These are phyloP conservation scores for Epinephelus malabaricus DNA, from an alignment of 2,797 vertebrate genomes.

Conservation along the genomic window DNA sequence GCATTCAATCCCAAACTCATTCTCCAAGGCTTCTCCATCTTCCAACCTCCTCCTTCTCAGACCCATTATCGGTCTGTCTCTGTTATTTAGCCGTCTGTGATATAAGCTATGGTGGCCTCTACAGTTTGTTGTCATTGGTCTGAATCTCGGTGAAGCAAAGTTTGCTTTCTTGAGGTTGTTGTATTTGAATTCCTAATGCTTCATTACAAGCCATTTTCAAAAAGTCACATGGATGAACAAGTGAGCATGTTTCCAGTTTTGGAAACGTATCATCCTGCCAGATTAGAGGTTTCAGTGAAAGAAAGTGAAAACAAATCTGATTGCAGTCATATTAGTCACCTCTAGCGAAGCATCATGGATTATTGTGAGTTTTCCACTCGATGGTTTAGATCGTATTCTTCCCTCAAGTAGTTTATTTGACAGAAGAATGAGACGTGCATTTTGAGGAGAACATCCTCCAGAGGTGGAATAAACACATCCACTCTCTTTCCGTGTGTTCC, in stretches of 20 bases:
- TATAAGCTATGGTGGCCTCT: conserved; percentile 13
- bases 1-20: conserved; percentile 54
- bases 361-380: neutral
- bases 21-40: conserved; percentile 61
- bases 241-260: conserved; percentile 1
- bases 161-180: conserved; percentile 9
- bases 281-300: neutral
- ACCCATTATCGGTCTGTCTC: conserved; percentile 26
- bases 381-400: conserved; percentile 9
- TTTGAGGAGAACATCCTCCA: conserved; percentile 36
- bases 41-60: conserved; percentile 43
- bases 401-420: conserved; percentile 27
- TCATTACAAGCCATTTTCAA: conserved; percentile 12
- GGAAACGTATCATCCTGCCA: neutral
- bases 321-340: neutral
- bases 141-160: neutral
- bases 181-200: neutral
- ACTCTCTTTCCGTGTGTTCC: conserved; percentile 11
- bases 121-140: conserved; percentile 18
- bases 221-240: neutral
- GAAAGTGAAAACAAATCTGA: neutral
- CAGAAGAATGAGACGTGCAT: conserved; percentile 8
- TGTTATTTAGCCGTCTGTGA: conserved; percentile 16
- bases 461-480: conserved; percentile 31
- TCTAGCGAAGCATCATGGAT: neutral